A percentile compares a stretch with the other conserved stretches of the same genome.
phyloP scores from a whole-genome alignment of 2,888 invertebrate genomes.

The Drosophila tripunctata region DNA sequence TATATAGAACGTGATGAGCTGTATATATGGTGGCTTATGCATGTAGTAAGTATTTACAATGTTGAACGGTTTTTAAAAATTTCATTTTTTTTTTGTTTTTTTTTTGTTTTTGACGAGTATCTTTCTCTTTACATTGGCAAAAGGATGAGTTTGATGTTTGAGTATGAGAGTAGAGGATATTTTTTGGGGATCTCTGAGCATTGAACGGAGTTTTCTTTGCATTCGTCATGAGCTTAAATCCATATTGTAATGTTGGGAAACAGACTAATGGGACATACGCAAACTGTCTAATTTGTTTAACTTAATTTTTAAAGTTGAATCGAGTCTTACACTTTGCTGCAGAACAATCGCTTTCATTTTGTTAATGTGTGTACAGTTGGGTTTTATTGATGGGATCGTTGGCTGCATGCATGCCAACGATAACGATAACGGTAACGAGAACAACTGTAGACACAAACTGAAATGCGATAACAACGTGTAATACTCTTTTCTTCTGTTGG shows the following conservation, averaged over 20 bases:
- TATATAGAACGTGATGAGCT: conserved; percentile 21
- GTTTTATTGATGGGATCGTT: conserved; percentile 18
- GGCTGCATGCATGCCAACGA: conserved; percentile 47
- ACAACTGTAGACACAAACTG: conserved; percentile 28
- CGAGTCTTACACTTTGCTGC: conserved; percentile 32
- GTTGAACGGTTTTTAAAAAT: too few relatives aligned
- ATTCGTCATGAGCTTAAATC: conserved; percentile 10
- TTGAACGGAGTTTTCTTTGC: not conserved
- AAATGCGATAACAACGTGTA: conserved; percentile 32
- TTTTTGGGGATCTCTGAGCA: not conserved
- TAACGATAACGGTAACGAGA: conserved; percentile 39
- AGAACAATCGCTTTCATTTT: not conserved
- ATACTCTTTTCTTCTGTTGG: conserved; percentile 34
- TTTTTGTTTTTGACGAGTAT: conserved; percentile 1
- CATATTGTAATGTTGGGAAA: conserved; percentile 4
- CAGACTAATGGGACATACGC: conserved; percentile 18
- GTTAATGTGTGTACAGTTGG: conserved; percentile 33
- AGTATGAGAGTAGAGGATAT: conserved; percentile 5
- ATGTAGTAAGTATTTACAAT: conserved; percentile 16
- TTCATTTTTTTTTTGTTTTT: not conserved
- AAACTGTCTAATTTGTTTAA: conserved; percentile 10
- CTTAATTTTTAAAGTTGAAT: conserved; percentile 10
- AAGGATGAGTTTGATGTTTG: conserved; percentile 17
- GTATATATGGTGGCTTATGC: conserved; percentile 19
- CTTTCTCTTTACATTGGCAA: conserved; percentile 13